Evolutionary conservation across 2,113 vertebrate genomes (phyloP), one percentile per base, ranked within the genome.

Genomic region (Athene cunicularia): DNA sequence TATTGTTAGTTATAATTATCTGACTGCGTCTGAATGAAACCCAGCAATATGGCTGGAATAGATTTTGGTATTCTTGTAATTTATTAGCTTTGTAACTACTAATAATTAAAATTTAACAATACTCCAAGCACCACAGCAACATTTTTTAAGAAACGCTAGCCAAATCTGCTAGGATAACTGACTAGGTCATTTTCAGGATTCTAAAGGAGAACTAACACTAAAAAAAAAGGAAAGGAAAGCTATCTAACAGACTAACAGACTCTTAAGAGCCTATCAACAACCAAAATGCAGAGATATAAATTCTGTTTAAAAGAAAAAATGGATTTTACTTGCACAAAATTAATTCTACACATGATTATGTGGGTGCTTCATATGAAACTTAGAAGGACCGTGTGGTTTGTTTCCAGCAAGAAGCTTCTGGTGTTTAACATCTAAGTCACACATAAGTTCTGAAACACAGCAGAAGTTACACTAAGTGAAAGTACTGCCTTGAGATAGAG

Each of bases 1-100:
- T 98, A 98, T 98, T 98, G 96, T 98, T 98, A 98, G 97, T 98
- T 98, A 96, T 98, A 98, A 98, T 98, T 98, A 98, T 98, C 98
- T 95, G 96, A 96, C 98, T 97, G 97, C 4, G 86, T 98, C 96
- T 95, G 96, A 97, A 86, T 92, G 98, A 97, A 96, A 97, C 87
- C 73, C 95, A 68, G 86, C 83, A 93, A 96, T 96, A 96, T 93
- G 95, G 94, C 64, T 97, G 96, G 93, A 97, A 94, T 94, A 84
- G 92, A 96, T 96, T 95, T 96, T 96, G 89, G 89, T 55, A 88
- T 96, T 89, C 95, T 93, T 71, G 53, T 91, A 97, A 98, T 97
- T 95, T 98, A 98, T 97, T 97, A 98, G 95, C 96, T 97, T 97
- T 97, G 68, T 93, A 96, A 98, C 95, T 97, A 95, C 97, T 96